A percentile compares a stretch with the other conserved stretches of the same genome.
phyloP scores from a whole-genome alignment of 2,888 invertebrate species.

The Quadroppia sp. region DNA sequence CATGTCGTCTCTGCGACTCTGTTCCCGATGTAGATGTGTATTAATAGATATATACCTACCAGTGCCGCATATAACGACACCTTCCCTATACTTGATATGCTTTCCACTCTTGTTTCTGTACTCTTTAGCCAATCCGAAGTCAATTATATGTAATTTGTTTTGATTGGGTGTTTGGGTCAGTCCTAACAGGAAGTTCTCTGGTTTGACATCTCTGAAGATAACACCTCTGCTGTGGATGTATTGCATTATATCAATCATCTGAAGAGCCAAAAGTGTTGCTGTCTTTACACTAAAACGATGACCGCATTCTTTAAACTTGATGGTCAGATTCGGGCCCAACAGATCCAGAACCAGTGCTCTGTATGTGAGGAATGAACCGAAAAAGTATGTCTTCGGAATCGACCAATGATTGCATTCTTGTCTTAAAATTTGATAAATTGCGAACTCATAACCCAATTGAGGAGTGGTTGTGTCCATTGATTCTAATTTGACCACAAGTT shows the following conservation, averaged over 20 bases:
- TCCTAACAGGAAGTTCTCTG: slow-evolving; percentile 40
- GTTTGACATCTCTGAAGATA: slow-evolving; percentile 40
- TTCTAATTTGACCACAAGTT: not conserved
- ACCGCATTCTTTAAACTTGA: not conserved
- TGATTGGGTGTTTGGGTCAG: not conserved
- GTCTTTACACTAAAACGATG: slow-evolving; percentile 23
- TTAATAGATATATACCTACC: slow-evolving; percentile 19
- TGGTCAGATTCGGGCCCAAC: slow-evolving; percentile 16
- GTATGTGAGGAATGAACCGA: not conserved
- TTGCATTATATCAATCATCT: slow-evolving; percentile 34
- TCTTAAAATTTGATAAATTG: not conserved
- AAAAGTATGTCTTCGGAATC: slow-evolving; percentile 13
- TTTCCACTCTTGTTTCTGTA: not conserved
- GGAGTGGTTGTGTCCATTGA: not conserved
- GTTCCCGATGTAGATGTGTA: slow-evolving; percentile 18
- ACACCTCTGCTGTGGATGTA: slow-evolving; percentile 28
- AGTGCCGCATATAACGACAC: not conserved
- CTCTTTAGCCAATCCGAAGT: slow-evolving; percentile 33
- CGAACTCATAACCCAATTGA: slow-evolving; percentile 1
- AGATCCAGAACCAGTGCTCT: not conserved
- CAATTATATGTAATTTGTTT: slow-evolving; percentile 32
- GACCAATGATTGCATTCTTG: not conserved
- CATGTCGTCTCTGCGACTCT: slow-evolving; percentile 37
- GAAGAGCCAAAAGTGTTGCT: slow-evolving; percentile 9
- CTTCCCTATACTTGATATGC: slow-evolving; percentile 36